A percentile compares a stretch with the other conserved stretches of the same genome.
Conservation (phyloP, 2,113 vertebrate species). For the Notothenia rossii region DNA sequence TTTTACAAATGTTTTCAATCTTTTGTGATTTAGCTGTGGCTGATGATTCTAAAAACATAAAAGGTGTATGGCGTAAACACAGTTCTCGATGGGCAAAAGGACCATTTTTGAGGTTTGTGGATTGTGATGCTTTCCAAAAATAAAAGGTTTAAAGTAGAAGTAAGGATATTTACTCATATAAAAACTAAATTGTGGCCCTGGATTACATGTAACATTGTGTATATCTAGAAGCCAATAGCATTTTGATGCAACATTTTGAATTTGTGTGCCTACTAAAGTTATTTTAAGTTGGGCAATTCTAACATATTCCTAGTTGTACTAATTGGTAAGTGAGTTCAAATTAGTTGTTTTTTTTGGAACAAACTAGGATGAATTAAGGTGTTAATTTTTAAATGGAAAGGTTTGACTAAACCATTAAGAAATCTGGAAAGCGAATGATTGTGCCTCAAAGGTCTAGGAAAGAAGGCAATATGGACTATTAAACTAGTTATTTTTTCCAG, state of each 20-base stretch:
- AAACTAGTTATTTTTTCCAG: background rate
- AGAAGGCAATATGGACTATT: background rate
- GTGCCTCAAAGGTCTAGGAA: background rate
- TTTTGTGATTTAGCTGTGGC: background rate
- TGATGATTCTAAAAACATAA: too few species aligned
- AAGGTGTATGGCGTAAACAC: background rate
- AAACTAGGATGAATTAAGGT: too few species aligned
- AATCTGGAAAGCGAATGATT: background rate
- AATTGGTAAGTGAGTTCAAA: too few species aligned
- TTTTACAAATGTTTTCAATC: background rate
- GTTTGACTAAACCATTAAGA: background rate
- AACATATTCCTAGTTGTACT: background rate
- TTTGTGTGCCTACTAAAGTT: too few species aligned
- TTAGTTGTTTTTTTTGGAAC: too few species aligned
- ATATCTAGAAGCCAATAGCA: background rate
- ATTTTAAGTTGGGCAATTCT: background rate
- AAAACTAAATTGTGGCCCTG: background rate
- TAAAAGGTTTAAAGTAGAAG: background rate
- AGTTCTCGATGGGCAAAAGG: background rate
- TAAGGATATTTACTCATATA: background rate
- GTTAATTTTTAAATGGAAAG: background rate
- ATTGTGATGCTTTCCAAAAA: background rate
- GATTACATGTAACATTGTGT: background rate
- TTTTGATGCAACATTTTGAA: too few species aligned
- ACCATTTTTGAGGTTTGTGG: background rate